A percentile compares a stretch with the other conserved stretches of the same genome.
phyloP scores from a whole-genome alignment of 2,888 invertebrate species.

The Phalangium opilio region DNA sequence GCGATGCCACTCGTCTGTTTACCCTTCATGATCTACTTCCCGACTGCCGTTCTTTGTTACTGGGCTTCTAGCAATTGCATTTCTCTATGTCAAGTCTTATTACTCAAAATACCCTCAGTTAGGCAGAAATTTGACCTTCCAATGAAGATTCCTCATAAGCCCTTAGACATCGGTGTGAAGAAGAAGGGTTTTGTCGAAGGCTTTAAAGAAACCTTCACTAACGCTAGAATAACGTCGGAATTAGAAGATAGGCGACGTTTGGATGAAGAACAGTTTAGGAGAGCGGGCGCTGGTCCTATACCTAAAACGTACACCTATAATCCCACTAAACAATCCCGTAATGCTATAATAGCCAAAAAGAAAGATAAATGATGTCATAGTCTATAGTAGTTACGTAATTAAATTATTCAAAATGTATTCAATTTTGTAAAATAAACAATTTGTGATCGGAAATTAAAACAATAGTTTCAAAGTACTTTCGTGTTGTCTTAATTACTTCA shows the following conservation, averaged over 20 bases:
- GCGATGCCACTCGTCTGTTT: slow-evolving; percentile 61
- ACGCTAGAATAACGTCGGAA: neutral
- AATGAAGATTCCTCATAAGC: slow-evolving; percentile 39
- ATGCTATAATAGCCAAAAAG: too few species aligned
- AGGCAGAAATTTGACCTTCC: slow-evolving; percentile 61
- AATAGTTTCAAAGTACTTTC: too few species aligned
- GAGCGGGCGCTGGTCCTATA: slow-evolving; percentile 70
- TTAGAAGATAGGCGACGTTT: neutral
- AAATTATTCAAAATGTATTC: too few species aligned
- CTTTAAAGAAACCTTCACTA: slow-evolving; percentile 43
- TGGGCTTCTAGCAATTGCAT: slow-evolving; percentile 81
- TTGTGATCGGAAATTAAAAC: too few species aligned
- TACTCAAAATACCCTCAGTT: slow-evolving; percentile 57
- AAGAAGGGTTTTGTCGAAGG: slow-evolving; percentile 63
- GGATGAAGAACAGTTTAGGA: slow-evolving; percentile 52
- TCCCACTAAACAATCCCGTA: slow-evolving; percentile 13
- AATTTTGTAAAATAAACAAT: too few species aligned
- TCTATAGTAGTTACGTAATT: too few species aligned
- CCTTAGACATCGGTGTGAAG: slow-evolving; percentile 45
- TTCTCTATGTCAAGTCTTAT: slow-evolving; percentile 59
- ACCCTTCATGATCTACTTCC: slow-evolving; percentile 73
- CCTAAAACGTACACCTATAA: slow-evolving; percentile 65
- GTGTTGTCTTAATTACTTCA: too few species aligned
- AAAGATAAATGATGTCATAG: too few species aligned
- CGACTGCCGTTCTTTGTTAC: slow-evolving; percentile 68